Evolutionary conservation across 2,888 invertebrate species (phyloP).

Genomic region (Andrena bicolor): DNA sequence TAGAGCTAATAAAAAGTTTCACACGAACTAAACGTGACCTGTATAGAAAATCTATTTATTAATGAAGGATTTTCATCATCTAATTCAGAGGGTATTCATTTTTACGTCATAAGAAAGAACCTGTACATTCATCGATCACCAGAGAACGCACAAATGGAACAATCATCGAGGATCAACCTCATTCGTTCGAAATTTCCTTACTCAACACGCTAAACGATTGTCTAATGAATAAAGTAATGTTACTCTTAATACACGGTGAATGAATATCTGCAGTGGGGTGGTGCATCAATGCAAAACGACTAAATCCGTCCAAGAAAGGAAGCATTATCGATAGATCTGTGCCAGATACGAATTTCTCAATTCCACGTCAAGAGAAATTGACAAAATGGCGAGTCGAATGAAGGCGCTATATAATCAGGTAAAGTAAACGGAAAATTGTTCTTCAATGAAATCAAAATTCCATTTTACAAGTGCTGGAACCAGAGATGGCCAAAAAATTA

Average conservation of each 20-base stretch:
- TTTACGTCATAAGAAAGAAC: not conserved
- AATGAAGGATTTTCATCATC: not conserved
- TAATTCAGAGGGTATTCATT: not conserved
- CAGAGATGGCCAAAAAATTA: too few relatives aligned
- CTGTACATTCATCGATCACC: not conserved
- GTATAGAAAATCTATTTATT: not conserved
- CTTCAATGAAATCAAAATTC: not conserved
- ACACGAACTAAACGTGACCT: not conserved
- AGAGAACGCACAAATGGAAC: not conserved
- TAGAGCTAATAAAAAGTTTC: slow-evolving; percentile 6
- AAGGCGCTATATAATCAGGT: slow-evolving; percentile 79
- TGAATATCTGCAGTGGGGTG: not conserved
- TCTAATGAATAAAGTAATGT: not conserved
- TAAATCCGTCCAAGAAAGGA: not conserved
- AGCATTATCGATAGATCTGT: not conserved
- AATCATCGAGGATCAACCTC: slow-evolving; percentile 7
- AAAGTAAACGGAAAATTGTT: slow-evolving; percentile 3
- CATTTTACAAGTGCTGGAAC: not conserved
- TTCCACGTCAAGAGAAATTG: not conserved
- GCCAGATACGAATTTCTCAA: slow-evolving; percentile 3
- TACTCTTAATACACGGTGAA: not conserved
- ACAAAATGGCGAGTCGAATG: slow-evolving; percentile 77
- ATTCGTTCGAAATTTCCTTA: not conserved
- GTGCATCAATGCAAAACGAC: slow-evolving; percentile 3
- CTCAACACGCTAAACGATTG: not conserved